These are phyloP conservation scores for Oncopodura yosiiana DNA, from an alignment of 1,140 invertebrate species.

Conservation along the genomic window DNA sequence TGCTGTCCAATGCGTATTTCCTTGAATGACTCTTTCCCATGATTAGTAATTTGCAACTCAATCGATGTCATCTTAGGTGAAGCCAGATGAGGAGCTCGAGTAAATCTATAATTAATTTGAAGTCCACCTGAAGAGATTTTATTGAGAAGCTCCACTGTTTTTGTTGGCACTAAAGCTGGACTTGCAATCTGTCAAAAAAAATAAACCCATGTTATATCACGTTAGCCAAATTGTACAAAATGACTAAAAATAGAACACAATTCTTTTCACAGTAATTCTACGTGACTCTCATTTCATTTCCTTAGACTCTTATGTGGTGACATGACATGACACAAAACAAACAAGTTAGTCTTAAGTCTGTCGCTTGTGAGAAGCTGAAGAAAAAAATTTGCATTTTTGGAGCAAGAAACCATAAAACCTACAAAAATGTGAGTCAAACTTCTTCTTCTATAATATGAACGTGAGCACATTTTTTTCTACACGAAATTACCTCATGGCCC, in stretches of 20 bases:
- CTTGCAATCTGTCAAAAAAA: constrained; percentile 44
- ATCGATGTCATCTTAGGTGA: constrained; percentile 73
- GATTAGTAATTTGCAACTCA: constrained; percentile 72
- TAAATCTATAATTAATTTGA: constrained; percentile 61
- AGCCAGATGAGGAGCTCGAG: constrained; percentile 71
- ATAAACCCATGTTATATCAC: constrained; percentile 35
- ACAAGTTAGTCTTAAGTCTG: constrained; percentile 11
- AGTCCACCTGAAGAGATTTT: constrained; percentile 68
- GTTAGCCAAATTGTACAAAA: neutral
- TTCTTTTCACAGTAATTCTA: neutral
- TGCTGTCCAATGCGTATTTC: constrained; percentile 64
- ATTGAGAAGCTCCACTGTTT: constrained; percentile 62
- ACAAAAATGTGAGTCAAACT: too few relatives aligned
- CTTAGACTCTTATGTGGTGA: too few relatives aligned
- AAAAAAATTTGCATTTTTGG: too few relatives aligned
- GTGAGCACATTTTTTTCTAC: too few relatives aligned
- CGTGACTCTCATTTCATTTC: neutral
- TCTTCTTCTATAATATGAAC: too few relatives aligned
- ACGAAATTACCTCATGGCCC: constrained; percentile 1
- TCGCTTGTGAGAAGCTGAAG: too few relatives aligned
- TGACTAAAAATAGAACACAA: neutral
- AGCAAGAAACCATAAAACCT: too few relatives aligned
- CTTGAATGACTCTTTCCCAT: constrained; percentile 53
- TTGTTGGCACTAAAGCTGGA: constrained; percentile 53
- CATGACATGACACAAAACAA: neutral